Evolutionary conservation across 2,888 invertebrate species (phyloP), one percentile per base, ranked within the genome.

Genomic region (Epinotia ramella): DNA sequence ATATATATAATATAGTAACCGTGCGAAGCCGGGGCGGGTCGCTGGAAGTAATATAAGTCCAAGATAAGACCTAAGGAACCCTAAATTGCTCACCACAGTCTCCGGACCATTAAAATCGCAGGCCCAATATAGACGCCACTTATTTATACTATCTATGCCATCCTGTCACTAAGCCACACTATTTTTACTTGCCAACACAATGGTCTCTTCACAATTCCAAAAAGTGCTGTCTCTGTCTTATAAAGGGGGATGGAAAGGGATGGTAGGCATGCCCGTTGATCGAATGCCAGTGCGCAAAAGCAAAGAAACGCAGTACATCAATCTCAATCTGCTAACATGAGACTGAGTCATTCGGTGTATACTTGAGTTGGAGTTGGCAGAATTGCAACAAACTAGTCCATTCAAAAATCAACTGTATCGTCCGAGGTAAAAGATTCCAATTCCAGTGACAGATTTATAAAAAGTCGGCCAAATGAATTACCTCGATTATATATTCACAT

Each of bases 71-170:
- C 6, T n/a, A 13, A 7, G 6, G 28, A 60, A 28, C 12, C 7
- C n/a, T 62, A n/a, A 33, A 53, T n/a, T n/a, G 53, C 33, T 18
- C 20, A 33, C 44, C 57, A 16, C 68, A 57, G 57, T 20, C 40
- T 11, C 67, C 16, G 13, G 2, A 16, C 57, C 68, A 68, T 56
- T 68, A 68, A 68, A 65, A 68, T 68, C 40, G 3, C 68, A 44
- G 16, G 40, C 20, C 68, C 13, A 53, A 62, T 63, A 63, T 71
- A 63, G 62, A n/a, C 49, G 46, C 53, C 16, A 57, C 60, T 64
- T 40, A 67, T 66, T 53, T 66, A 66, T 53, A 66, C 66, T 68
- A 69, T 69, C 69, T 69, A 69, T 69, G 69, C 59, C 69, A 69
- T 69, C 44, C 46, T 69, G 69, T 69, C 69, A 69, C 69, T 60